Base-by-base conservation (phyloP, 2,888 invertebrate species). In the Caenorhabditis sulstoni region DNA sequence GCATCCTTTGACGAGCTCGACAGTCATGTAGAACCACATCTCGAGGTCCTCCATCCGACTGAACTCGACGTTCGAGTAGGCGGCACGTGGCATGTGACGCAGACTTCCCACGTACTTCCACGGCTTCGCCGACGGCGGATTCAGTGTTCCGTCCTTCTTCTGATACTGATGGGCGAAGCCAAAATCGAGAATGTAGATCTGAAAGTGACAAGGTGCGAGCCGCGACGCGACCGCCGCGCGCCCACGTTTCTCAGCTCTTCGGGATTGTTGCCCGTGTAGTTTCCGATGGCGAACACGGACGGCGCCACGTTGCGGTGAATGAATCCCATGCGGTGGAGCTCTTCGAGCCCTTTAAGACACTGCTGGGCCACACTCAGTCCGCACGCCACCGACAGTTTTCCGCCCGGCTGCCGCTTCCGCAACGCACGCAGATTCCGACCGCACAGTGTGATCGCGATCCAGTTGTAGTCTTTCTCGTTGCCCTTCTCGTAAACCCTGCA, bases 11-110 rank as follows among this genome's bases (percentile, higher is more conserved):
- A 82, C 57, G 39, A 84, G 55, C 41, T 84, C 84, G 20, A 84
- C 82, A 23, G 67, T 77, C 82, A 82, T 75, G 64, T 84, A 84
- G 58, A 79, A 79, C 84, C 84, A 84, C 81, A 82, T 82, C 68
- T 84, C 84, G 22, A 84, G 50, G 45, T 84, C 84, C 47, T 84
- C 84, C 68, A 81, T 70, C 49, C 84, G 79, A 52, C 75, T 75
- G 57, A 84, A 65, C 44, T 84, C 84, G 12, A 73, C 70, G 16
- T 55, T 52, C 3, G 62, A 50, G 52, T 44, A 79, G 23, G 82
- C 79, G 59, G 66, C 80, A 35, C 84, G 62, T 41, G 84, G 79
- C 61, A 81, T 81, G 49, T 82, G 81, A 39, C 84, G 70, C 16
- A 76, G 59, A 53, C 79, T 79, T 65, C 84, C 84, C 11, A 75